phyloP scores from a whole-genome alignment of 1,140 invertebrate species.

The Drosophila funebris region DNA sequence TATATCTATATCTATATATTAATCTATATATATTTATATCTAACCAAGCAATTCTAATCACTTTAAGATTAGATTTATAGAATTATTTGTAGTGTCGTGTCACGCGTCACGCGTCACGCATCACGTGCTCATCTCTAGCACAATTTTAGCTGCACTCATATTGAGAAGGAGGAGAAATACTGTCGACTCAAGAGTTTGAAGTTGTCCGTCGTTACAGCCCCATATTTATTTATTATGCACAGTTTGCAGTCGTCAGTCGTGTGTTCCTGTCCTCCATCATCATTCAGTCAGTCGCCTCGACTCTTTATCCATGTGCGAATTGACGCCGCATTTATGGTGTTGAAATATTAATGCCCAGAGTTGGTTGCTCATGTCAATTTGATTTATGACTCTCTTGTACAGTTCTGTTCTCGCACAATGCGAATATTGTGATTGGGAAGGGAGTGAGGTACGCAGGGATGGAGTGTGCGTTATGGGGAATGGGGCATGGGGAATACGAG shows the following conservation, averaged over 20 bases:
- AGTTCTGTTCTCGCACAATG: constrained; percentile 29
- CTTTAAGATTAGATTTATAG: too few species aligned
- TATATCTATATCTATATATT: too few species aligned
- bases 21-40: too few species aligned
- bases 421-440: constrained; percentile 11
- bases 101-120: background rate
- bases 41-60: too few species aligned
- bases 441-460: background rate
- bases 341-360: constrained; percentile 80
- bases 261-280: constrained; percentile 62
- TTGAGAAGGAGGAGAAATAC: background rate
- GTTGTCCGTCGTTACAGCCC: constrained; percentile 20
- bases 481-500: background rate
- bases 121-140: background rate
- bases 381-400: constrained; percentile 69
- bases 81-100: background rate
- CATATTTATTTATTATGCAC: constrained; percentile 79
- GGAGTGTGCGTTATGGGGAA: background rate
- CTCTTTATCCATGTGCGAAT: constrained; percentile 69
- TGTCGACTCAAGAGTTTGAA: background rate
- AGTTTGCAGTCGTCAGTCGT: constrained; percentile 68
- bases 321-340: constrained; percentile 80
- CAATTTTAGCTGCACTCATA: background rate
- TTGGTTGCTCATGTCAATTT: constrained; percentile 77
- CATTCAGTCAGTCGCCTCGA: constrained; percentile 26